phyloP scores from a whole-genome alignment of 2,113 vertebrate species.

The Gambusia affinis region DNA sequence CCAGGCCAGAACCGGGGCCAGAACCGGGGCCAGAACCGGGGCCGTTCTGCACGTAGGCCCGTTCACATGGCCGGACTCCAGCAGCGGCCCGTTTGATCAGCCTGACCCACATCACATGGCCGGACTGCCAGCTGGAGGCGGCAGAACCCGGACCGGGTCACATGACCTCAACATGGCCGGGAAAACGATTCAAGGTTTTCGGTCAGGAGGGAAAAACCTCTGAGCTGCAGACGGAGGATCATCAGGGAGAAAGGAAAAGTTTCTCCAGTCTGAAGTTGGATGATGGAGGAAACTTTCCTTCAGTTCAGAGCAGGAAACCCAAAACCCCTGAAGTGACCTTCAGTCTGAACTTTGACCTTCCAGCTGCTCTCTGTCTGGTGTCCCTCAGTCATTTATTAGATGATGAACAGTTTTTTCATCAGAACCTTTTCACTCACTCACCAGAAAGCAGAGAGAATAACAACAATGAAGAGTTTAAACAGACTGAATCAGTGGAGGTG shows the following conservation, averaged over 20 bases:
- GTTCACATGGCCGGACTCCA: slow-evolving; percentile 41
- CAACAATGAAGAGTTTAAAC: no score
- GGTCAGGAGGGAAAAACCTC: slow-evolving; percentile 30
- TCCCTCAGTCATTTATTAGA: background rate
- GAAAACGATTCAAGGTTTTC: slow-evolving; percentile 2
- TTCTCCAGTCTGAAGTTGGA: no score
- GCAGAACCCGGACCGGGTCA: no score
- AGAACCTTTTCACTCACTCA: no score
- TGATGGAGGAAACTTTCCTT: background rate
- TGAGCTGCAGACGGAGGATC: slow-evolving; percentile 2
- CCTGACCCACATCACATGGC: slow-evolving; percentile 55
- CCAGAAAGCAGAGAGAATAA: no score
- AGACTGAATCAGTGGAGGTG: no score
- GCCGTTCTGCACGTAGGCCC: slow-evolving; percentile 63
- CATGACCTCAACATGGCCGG: background rate
- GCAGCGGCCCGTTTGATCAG: slow-evolving; percentile 22
- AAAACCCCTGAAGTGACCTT: rapidly evolving
- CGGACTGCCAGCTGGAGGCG: background rate
- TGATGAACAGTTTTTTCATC: background rate
- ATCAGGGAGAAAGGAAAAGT: background rate
- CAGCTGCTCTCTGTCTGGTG: background rate
- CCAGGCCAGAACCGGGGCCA: no score
- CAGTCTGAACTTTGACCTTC: background rate
- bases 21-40: background rate
- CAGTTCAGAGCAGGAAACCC: background rate